Conservation (phyloP, 1,140 invertebrate species). For the Pseudomyrmex cubaensis region DNA sequence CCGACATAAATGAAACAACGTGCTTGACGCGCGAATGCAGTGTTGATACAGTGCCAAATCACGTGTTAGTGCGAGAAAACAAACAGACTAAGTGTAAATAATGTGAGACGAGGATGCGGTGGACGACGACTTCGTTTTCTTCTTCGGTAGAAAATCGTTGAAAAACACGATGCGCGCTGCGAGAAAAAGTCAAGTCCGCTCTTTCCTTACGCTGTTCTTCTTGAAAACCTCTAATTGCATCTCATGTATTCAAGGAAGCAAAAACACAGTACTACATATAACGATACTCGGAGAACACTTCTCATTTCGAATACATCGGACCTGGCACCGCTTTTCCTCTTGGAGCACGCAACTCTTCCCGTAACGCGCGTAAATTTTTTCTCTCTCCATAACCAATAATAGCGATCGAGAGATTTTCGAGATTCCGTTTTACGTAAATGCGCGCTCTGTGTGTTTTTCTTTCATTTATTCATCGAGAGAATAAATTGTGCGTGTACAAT, state of each 20-base stretch:
- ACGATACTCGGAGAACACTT: slow-evolving; percentile 73
- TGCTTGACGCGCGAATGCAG: slow-evolving; percentile 10
- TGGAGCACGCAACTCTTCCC: not conserved
- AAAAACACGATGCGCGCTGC: slow-evolving; percentile 31
- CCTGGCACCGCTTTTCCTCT: slow-evolving; percentile 38
- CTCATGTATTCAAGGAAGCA: slow-evolving; percentile 75
- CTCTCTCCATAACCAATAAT: not conserved
- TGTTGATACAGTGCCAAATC: slow-evolving; percentile 17
- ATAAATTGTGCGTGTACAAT: not conserved
- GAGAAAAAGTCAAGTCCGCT: slow-evolving; percentile 36
- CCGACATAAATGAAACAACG: slow-evolving; percentile 3
- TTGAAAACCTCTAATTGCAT: slow-evolving; percentile 74
- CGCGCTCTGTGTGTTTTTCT: not conserved
- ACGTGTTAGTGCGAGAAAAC: no score
- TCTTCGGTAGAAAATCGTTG: slow-evolving; percentile 50
- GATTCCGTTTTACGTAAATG: not conserved
- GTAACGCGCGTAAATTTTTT: slow-evolving; percentile 24
- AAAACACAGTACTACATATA: slow-evolving; percentile 68
- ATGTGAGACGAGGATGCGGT: slow-evolving; percentile 41
- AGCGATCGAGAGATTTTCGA: not conserved
- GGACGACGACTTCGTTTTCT: slow-evolving; percentile 2
- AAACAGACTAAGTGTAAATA: slow-evolving; percentile 43
- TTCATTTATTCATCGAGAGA: not conserved
- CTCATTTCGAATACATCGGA: slow-evolving; percentile 63
- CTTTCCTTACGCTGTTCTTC: slow-evolving; percentile 35